phyloP scores from a whole-genome alignment of 2,113 vertebrate genomes.

The Barbus barbus region DNA sequence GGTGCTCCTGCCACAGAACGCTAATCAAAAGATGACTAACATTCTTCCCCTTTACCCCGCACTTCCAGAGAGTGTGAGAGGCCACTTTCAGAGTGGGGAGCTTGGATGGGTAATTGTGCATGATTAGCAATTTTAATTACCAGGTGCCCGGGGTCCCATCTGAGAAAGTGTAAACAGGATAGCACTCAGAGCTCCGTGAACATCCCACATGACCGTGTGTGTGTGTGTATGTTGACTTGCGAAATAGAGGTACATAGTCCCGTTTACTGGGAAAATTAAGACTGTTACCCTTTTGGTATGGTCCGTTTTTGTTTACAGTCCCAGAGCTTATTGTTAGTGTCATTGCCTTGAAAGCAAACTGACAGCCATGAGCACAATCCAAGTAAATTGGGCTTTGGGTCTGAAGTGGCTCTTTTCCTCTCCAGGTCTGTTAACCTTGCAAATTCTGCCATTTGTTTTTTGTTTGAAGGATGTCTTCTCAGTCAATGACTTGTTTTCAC shows the following conservation, averaged over 20 bases:
- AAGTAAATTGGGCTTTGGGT: neutral
- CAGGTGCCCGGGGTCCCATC: constrained; percentile 78
- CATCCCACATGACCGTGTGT: neutral
- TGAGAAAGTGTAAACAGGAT: constrained; percentile 11
- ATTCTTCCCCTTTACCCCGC: constrained; percentile 27
- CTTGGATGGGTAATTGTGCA: constrained; percentile 82
- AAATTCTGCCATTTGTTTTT: neutral
- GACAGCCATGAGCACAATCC: neutral
- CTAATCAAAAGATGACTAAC: constrained; percentile 78
- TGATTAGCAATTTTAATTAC: constrained; percentile 92
- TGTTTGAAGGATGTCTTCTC: constrained; percentile 2
- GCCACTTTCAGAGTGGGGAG: no score
- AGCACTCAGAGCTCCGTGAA: constrained; percentile 48
- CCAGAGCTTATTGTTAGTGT: neutral
- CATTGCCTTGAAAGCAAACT: neutral
- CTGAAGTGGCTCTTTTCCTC: neutral
- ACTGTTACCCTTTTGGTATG: neutral
- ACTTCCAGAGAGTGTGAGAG: constrained; percentile 52
- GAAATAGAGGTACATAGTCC: neutral
- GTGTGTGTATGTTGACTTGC: neutral
- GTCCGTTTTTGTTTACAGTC: neutral
- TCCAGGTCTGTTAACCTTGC: constrained; percentile 13
- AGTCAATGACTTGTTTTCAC: neutral
- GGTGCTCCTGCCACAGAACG: constrained; percentile 59
- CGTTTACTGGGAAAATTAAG: neutral